These are phyloP conservation scores for Trichopria drosophilae DNA, from an alignment of 2,888 invertebrate genomes.

Conservation along the genomic window DNA sequence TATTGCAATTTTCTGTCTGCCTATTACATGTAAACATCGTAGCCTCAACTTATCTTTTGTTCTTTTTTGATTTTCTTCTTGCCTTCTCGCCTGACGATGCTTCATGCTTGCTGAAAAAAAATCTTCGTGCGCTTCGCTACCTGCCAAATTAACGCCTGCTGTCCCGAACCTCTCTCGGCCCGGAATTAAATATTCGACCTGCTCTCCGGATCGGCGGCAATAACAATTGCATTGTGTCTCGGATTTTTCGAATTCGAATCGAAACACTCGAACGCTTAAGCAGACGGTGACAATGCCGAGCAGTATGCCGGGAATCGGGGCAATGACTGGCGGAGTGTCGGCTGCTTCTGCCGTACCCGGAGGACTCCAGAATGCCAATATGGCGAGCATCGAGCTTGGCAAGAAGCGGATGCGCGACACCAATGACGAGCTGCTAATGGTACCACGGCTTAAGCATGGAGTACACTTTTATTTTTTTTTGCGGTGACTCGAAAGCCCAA, in stretches of 20 bases:
- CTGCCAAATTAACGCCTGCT: slow-evolving; percentile 57
- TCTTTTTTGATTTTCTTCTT: slow-evolving; percentile 59
- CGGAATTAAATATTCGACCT: no score
- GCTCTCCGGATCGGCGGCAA: no score
- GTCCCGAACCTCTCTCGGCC: slow-evolving; percentile 42
- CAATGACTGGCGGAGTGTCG: slow-evolving; percentile 55
- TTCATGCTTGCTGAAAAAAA: slow-evolving; percentile 58
- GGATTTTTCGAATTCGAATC: no score
- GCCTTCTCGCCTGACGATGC: slow-evolving; percentile 60
- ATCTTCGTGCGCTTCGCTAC: slow-evolving; percentile 58
- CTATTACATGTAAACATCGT: slow-evolving; percentile 37
- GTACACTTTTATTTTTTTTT: slow-evolving; percentile 55
- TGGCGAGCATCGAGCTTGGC: slow-evolving; percentile 81
- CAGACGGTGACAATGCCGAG: slow-evolving; percentile 56
- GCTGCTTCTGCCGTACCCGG: slow-evolving; percentile 62
- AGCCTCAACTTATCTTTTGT: slow-evolving; percentile 58
- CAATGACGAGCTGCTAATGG: slow-evolving; percentile 92
- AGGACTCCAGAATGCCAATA: slow-evolving; percentile 70
- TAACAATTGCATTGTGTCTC: no score
- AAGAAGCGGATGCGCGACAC: slow-evolving; percentile 92
- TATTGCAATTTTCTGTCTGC: slow-evolving; percentile 21
- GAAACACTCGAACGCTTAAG: no score
- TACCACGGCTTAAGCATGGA: slow-evolving; percentile 68
- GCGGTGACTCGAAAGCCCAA: no score
- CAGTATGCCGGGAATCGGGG: slow-evolving; percentile 53